Percentiles rank a stretch among this genome's conserved stretches.
Conservation (phyloP, 2,113 vertebrate genomes). For the Chloropsis cyanopogon region DNA sequence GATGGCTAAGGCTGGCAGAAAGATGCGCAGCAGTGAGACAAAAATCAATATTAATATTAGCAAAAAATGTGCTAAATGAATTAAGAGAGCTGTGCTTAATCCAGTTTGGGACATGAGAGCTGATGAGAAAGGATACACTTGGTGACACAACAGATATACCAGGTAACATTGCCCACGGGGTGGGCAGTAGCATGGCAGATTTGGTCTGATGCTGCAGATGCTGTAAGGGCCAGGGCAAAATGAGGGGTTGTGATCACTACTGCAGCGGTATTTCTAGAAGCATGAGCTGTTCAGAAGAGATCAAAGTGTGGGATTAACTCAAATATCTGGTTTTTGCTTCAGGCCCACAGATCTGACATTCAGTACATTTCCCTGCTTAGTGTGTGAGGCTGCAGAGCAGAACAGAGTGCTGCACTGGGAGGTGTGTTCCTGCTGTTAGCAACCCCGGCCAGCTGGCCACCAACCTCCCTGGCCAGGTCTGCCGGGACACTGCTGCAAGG, state of each 20-base stretch:
- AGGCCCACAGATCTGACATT: neutral
- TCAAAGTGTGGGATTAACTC: neutral
- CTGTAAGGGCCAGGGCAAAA: neutral
- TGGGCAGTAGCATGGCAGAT: accelerated
- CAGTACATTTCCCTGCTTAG: neutral
- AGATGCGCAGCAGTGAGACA: neutral
- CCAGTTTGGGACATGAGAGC: neutral
- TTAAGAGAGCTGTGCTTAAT: neutral
- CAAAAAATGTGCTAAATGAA: neutral
- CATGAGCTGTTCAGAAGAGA: neutral
- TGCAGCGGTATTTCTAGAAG: neutral
- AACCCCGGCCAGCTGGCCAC: accelerated
- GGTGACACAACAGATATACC: neutral
- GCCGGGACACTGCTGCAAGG: neutral
- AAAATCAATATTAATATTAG: neutral
- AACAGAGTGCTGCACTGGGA: neutral
- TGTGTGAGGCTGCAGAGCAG: neutral
- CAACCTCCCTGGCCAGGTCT: accelerated
- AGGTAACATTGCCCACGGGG: neutral
- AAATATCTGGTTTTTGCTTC: neutral
- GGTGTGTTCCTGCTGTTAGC: neutral
- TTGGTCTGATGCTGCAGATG: neutral
- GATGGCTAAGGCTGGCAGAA: neutral
- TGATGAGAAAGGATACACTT: neutral
- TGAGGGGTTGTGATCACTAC: accelerated